Conservation (phyloP, 2,797 vertebrate genomes). For the Acanthornis magna region DNA sequence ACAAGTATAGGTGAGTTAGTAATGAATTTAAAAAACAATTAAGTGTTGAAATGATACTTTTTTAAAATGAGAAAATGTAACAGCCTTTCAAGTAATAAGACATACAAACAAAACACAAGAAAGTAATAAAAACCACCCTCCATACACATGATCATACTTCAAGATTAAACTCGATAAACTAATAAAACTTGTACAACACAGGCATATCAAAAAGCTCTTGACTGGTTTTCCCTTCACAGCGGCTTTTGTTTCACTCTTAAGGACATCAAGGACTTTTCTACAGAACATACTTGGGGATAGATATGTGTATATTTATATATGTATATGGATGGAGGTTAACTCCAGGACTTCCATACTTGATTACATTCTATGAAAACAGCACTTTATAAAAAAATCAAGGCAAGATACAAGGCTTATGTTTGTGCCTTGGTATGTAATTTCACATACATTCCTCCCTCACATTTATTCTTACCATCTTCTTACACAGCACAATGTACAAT, state of each 20-base stretch:
- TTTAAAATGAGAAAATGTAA: not conserved
- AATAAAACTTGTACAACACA: not conserved
- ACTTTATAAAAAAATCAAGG: not conserved
- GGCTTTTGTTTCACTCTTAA: not conserved
- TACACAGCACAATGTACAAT: not conserved
- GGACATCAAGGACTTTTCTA: not conserved
- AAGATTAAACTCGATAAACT: not conserved
- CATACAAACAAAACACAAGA: not conserved
- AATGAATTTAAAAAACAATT: not conserved
- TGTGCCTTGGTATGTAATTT: not conserved
- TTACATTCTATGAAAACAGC: not conserved
- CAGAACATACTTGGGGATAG: not conserved
- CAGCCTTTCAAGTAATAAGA: not conserved
- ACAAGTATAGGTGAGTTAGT: accelerated
- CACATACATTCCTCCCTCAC: not conserved
- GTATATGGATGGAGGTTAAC: not conserved
- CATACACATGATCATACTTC: not conserved
- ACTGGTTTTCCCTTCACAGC: not conserved
- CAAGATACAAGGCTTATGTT: not conserved
- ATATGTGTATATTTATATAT: accelerated
- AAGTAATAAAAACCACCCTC: not conserved
- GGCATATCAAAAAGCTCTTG: not conserved
- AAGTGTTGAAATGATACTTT: not conserved
- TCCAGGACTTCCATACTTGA: not conserved
- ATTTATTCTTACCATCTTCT: not conserved